Evolutionary conservation across 2,113 vertebrate genomes (phyloP).

Genomic region (Atlantisia rogersi): DNA sequence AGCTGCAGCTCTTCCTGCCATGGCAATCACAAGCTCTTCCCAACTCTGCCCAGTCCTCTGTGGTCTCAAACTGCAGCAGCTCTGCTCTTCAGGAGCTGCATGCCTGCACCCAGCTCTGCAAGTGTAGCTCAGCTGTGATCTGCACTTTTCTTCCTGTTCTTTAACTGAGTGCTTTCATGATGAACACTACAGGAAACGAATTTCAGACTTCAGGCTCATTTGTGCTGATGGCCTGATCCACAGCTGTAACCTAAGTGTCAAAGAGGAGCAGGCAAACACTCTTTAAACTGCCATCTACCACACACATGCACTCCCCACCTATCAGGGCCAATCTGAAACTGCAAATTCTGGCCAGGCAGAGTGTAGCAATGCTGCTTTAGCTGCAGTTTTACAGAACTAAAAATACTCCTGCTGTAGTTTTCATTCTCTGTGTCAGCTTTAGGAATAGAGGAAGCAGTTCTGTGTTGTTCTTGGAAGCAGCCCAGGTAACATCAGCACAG

Average conservation of each 20-base stretch:
- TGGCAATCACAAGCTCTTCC: background rate
- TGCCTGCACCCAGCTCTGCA: background rate
- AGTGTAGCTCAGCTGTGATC: background rate
- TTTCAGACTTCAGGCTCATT: background rate
- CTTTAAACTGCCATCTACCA: background rate
- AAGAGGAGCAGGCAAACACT: background rate
- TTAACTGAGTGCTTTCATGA: background rate
- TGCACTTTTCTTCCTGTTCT: background rate
- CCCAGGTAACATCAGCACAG: constrained; percentile 61
- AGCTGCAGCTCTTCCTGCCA: constrained; percentile 20
- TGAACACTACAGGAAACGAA: background rate
- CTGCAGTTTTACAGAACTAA: constrained; percentile 42
- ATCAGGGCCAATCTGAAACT: background rate
- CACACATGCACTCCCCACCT: background rate
- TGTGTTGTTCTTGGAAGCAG: constrained; percentile 39
- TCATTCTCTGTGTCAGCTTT: constrained; percentile 45
- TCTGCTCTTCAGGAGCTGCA: background rate
- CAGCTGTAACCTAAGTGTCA: background rate
- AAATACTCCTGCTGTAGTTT: constrained; percentile 64
- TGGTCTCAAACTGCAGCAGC: background rate
- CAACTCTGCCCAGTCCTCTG: background rate
- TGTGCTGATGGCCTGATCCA: background rate
- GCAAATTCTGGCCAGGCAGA: constrained; percentile 1
- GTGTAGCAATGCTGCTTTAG: background rate
- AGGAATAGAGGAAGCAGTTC: constrained; percentile 45